A percentile compares a stretch with the other conserved stretches of the same genome.
phyloP scores from a whole-genome alignment of 2,888 invertebrate species.

The Odontothrips loti region DNA sequence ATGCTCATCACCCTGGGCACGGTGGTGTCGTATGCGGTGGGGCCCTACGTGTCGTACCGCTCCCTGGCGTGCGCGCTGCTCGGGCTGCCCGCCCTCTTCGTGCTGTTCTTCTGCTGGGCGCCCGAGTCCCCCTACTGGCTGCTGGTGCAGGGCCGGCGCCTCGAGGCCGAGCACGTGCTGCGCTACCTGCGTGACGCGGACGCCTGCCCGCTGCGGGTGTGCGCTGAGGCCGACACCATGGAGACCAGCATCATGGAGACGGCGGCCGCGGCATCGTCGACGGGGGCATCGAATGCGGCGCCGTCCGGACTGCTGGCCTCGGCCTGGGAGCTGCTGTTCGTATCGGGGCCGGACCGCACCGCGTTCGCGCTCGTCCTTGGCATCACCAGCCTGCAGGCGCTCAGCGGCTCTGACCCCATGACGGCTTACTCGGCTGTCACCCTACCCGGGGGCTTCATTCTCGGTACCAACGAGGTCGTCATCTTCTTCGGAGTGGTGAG shows the following conservation, averaged over 20 bases:
- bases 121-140: constrained; percentile 46
- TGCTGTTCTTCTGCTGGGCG: constrained; percentile 44
- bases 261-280: neutral
- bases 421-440: constrained; percentile 45
- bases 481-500: constrained; percentile 45
- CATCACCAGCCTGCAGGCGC: constrained; percentile 47
- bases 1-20: constrained; percentile 47
- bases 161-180: constrained; percentile 39
- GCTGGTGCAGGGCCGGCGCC: constrained; percentile 42
- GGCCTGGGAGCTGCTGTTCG: constrained; percentile 35
- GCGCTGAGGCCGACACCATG: constrained; percentile 14
- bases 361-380: constrained; percentile 44
- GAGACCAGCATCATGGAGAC: constrained; percentile 8
- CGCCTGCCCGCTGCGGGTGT: constrained; percentile 37
- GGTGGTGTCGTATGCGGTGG: constrained; percentile 44
- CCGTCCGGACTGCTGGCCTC: neutral
- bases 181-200: constrained; percentile 31
- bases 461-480: constrained; percentile 46
- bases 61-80: constrained; percentile 40
- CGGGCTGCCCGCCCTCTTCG: constrained; percentile 42
- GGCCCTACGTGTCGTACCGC: constrained; percentile 43
- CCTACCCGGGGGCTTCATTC: constrained; percentile 40
- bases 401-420: constrained; percentile 46
- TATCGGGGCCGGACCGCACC: constrained; percentile 41
- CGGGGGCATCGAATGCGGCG: neutral